Base-by-base conservation (phyloP, 2,888 invertebrate genomes). In the Drosophila colorata region DNA sequence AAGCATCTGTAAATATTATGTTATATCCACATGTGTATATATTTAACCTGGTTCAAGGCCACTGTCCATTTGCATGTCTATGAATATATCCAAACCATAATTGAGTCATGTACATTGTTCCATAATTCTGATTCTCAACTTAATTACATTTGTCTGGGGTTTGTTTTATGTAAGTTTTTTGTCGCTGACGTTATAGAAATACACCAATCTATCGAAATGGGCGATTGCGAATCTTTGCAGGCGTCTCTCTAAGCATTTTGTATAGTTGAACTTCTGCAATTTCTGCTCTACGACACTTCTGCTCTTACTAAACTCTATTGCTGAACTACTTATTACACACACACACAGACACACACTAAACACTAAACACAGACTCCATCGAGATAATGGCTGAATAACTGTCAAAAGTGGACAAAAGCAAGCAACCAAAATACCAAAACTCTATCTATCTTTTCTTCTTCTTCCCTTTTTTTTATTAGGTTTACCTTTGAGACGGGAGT, bases 401-500 rank as follows among this genome's bases (percentile, higher is more conserved):
- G 64, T 73, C 69, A 75, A 58, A 73, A 57, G 52, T 66, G 78
- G 61, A 80, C 68, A 64, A 70, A 61, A 69, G 47, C 49, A 63
- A 46, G 59, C 66, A 44, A 60, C 53, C 40, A 43, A 70, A 74
- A 83, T 72, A 71, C 68, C 55, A 80, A 86, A 89, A 74, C 76
- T 88, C 88, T 89, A 90, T 90, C 90, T 90, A 79, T 90, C 87
- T 90, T 80, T 80, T 83, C 78, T 86, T 91, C 89, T 90, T 90
- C 90, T 90, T 89, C 87, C 89, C 90, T 84, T 88, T 88, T 88
- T 88, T 87, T 80, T 80, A 91, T 91, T 89, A 92, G 92, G 92
- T 92, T 91, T 92, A 92, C 92, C 92, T 92, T 92, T 92, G 92
- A 92, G 92, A 92, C 92, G 92, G 92, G 92, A 92, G 91, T 92